These are phyloP conservation scores for Xenopus borealis DNA, from an alignment of 2,113 vertebrate species.

Conservation along the genomic window DNA sequence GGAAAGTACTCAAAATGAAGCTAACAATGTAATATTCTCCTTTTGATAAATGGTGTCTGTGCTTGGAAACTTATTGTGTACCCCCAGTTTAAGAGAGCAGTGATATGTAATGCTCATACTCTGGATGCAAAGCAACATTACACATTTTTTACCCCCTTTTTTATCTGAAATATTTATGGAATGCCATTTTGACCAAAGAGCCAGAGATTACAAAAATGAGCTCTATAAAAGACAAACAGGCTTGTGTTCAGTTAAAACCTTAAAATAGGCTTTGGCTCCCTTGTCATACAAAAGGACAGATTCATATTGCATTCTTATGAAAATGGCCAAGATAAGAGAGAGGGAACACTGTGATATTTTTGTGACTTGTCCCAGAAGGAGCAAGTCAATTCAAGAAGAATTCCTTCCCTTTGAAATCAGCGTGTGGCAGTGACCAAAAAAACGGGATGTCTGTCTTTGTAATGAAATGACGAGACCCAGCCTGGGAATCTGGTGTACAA, in stretches of 20 bases:
- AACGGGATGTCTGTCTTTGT: constrained; percentile 28
- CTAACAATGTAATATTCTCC: too few species aligned
- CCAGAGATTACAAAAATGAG: constrained; percentile 9
- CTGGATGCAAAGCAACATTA: neutral
- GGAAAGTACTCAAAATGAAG: too few species aligned
- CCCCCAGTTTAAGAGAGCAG: neutral
- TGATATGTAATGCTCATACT: neutral
- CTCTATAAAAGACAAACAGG: neutral
- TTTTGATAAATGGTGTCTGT: too few species aligned
- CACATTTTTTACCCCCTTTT: too few species aligned
- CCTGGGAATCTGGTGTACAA: constrained; percentile 15
- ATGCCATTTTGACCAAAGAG: neutral
- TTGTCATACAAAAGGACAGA: neutral
- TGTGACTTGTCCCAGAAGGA: constrained; percentile 1
- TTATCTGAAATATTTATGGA: neutral
- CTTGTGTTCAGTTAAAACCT: constrained; percentile 14
- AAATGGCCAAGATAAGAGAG: neutral
- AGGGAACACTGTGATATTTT: constrained; percentile 16
- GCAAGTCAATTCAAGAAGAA: constrained; percentile 13
- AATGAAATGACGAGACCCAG: constrained; percentile 28
- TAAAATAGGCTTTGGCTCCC: constrained; percentile 5
- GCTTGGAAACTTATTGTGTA: too few species aligned
- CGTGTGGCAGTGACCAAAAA: constrained; percentile 4
- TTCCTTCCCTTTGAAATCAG: constrained; percentile 26
- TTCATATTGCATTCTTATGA: constrained; percentile 10